Evolutionary conservation across 2,797 vertebrate species (phyloP).

Genomic region (Anguilla anguilla): DNA sequence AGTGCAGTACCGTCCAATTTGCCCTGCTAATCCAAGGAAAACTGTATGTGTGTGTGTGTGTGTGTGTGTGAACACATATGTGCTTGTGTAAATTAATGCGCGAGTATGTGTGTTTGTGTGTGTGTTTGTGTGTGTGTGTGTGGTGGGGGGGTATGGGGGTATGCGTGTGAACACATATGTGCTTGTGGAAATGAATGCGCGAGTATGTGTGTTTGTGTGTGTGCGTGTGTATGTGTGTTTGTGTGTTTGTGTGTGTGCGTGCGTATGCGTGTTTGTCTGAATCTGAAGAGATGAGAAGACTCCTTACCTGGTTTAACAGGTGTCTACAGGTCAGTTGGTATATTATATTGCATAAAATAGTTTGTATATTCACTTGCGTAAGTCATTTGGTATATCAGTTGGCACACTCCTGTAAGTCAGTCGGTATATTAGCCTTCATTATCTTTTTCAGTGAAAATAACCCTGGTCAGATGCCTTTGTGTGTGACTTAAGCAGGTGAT

Average conservation of each 20-base stretch:
- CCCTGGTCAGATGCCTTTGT: background rate
- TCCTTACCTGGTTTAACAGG: no score
- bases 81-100: no score
- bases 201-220: background rate
- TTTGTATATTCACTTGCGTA: no score
- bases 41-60: background rate
- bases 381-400: no score
- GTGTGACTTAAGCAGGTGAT: background rate
- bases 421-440: no score
- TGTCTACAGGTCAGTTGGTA: background rate
- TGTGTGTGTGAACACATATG: background rate
- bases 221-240: constrained; percentile 14
- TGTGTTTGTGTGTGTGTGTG: background rate
- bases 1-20: constrained; percentile 73
- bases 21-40: constrained; percentile 59
- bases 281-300: background rate
- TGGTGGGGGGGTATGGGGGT: background rate
- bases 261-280: constrained; percentile 1
- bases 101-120: background rate
- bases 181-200: no score
- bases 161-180: background rate
- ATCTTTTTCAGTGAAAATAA: no score
- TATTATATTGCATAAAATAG: no score
- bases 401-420: no score
- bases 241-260: background rate